phyloP scores from a whole-genome alignment of 2,113 vertebrate species.

The Ictalurus furcatus region DNA sequence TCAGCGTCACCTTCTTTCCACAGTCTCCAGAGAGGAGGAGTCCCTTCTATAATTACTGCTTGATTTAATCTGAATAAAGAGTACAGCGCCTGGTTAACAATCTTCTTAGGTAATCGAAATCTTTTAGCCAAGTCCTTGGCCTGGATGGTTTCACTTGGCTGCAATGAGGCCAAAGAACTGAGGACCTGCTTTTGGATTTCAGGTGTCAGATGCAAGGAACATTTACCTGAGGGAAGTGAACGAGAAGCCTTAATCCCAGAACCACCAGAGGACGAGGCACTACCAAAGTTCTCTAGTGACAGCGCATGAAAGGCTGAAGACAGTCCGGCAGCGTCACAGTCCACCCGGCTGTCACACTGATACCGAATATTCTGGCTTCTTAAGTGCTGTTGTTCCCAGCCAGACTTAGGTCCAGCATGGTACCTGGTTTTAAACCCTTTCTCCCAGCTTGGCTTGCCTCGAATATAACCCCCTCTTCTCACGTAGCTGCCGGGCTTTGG shows the following conservation, averaged over 20 bases:
- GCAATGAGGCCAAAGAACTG: constrained; percentile 66
- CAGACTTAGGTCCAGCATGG: constrained; percentile 15
- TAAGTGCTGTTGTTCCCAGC: constrained; percentile 31
- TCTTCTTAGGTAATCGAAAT: constrained; percentile 74
- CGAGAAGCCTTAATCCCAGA: constrained; percentile 2
- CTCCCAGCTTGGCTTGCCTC: constrained; percentile 24
- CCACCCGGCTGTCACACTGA: constrained; percentile 14
- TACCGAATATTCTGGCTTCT: constrained; percentile 46
- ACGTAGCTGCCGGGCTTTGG: constrained; percentile 43
- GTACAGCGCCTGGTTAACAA: constrained; percentile 82
- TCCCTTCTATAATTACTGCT: constrained; percentile 61
- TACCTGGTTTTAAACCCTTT: constrained; percentile 31
- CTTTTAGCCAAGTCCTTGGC: constrained; percentile 70
- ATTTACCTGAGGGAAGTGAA: neutral
- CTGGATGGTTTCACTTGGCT: constrained; percentile 61
- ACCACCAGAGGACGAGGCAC: constrained; percentile 33
- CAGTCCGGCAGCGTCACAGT: constrained; percentile 32
- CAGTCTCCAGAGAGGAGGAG: constrained; percentile 80
- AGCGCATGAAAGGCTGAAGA: constrained; percentile 61
- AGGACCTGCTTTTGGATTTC: constrained; percentile 64
- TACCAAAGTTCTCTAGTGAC: constrained; percentile 56
- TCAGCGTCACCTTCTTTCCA: constrained; percentile 35
- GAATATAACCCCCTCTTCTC: constrained; percentile 48
- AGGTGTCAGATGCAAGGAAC: constrained; percentile 54
- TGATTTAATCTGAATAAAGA: constrained; percentile 66